Percentiles rank a stretch among this genome's conserved stretches.
Evolutionary conservation across 2,797 vertebrate genomes (phyloP).

Genomic region (Setipinna tenuifilis): DNA sequence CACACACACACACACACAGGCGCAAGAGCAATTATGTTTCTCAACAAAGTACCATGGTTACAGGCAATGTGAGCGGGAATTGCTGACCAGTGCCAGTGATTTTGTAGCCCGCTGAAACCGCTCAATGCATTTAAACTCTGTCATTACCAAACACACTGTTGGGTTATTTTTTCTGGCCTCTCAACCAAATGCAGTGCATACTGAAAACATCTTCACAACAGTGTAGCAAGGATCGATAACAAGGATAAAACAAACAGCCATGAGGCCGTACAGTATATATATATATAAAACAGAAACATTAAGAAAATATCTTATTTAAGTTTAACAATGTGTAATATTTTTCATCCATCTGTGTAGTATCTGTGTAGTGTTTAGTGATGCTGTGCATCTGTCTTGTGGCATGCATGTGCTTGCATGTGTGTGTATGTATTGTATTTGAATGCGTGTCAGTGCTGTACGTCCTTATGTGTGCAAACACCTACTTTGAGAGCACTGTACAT

Average conservation of each 20-base stretch:
- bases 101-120: not conserved
- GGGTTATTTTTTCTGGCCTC: not conserved
- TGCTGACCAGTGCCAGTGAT: not conserved
- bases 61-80: not conserved
- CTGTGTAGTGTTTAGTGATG: not conserved
- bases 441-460: not conserved
- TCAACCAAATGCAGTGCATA: not conserved
- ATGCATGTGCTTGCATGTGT: conserved; percentile 32
- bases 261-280: too few species aligned
- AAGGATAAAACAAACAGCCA: not conserved
- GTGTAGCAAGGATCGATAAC: not conserved
- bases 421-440: conserved; percentile 5
- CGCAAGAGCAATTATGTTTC: not conserved
- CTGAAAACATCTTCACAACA: not conserved
- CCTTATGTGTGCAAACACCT: not conserved
- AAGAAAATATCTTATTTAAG: not conserved
- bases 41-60: not conserved
- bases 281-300: too few species aligned
- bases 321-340: not conserved
- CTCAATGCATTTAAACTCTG: conserved; percentile 18
- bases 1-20: not conserved
- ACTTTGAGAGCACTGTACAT: conserved; percentile 36
- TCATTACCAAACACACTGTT: not conserved
- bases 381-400: conserved; percentile 4
- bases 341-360: not conserved